phyloP scores from a whole-genome alignment of 2,888 invertebrate genomes.

The Sussaba pulchella region DNA sequence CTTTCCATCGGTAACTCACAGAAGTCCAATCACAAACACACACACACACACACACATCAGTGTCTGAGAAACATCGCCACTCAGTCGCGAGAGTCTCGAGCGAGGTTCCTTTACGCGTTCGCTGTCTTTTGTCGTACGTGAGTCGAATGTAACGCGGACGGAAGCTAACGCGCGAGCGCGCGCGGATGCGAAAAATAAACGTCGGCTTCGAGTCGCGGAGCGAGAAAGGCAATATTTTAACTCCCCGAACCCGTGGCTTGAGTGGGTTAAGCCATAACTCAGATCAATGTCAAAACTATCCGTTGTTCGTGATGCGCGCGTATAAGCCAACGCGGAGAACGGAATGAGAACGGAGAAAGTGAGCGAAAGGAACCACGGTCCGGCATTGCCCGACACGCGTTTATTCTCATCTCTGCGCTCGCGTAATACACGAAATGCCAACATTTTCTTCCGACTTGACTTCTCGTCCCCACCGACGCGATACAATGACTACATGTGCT shows the following conservation, averaged over 20 bases:
- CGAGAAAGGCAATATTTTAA: slow-evolving; percentile 47
- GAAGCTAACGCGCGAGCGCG: slow-evolving; percentile 1
- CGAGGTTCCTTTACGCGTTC: slow-evolving; percentile 43
- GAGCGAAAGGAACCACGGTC: slow-evolving; percentile 57
- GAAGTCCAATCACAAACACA: too few species aligned
- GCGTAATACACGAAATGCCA: background rate
- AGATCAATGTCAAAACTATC: slow-evolving; percentile 73
- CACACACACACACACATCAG: background rate
- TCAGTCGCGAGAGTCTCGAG: slow-evolving; percentile 34
- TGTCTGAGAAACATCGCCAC: background rate
- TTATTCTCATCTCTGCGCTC: slow-evolving; percentile 24
- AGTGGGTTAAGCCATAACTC: slow-evolving; percentile 73
- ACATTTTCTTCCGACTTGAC: slow-evolving; percentile 3
- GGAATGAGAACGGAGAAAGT: slow-evolving; percentile 59
- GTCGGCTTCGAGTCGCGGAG: slow-evolving; percentile 23
- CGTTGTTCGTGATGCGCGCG: background rate
- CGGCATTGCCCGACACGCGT: background rate
- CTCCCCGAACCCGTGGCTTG: slow-evolving; percentile 60
- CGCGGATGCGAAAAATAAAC: slow-evolving; percentile 32
- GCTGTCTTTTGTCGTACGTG: slow-evolving; percentile 46
- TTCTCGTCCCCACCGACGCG: background rate
- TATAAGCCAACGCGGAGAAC: too few species aligned
- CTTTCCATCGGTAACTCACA: background rate
- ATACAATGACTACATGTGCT: too few species aligned
- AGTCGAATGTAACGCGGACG: slow-evolving; percentile 36